These are phyloP conservation scores for Fragum whitleyi DNA, from an alignment of 2,888 invertebrate genomes.

Conservation along the genomic window DNA sequence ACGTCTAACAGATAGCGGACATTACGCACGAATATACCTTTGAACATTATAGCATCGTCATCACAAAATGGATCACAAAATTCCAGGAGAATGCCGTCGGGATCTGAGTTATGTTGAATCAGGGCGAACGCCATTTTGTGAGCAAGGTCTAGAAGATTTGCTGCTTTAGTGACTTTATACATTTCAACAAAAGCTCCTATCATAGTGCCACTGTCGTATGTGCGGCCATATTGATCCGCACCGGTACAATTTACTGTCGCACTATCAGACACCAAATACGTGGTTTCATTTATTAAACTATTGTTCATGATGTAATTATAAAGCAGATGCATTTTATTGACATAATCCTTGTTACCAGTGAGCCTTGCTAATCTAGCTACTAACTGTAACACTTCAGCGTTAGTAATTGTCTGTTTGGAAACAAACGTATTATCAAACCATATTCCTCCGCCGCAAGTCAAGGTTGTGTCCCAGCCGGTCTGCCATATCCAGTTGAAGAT, in stretches of 20 bases:
- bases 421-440: slow-evolving; percentile 68
- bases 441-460: slow-evolving; percentile 69
- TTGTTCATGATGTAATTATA: slow-evolving; percentile 66
- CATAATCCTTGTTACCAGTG: slow-evolving; percentile 56
- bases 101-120: slow-evolving; percentile 58
- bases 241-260: slow-evolving; percentile 56
- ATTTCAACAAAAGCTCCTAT: slow-evolving; percentile 69
- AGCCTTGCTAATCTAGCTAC: slow-evolving; percentile 66
- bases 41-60: slow-evolving; percentile 71
- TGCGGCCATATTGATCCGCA: slow-evolving; percentile 57
- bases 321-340: slow-evolving; percentile 56
- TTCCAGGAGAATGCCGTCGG: slow-evolving; percentile 67
- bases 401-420: slow-evolving; percentile 71
- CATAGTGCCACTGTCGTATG: slow-evolving; percentile 69
- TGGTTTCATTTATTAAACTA: slow-evolving; percentile 64
- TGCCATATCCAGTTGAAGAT: slow-evolving; percentile 72
- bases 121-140: slow-evolving; percentile 65
- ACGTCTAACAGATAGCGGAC: slow-evolving; percentile 69
- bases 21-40: slow-evolving; percentile 71
- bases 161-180: slow-evolving; percentile 58
- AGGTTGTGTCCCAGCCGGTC: slow-evolving; percentile 68
- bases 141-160: slow-evolving; percentile 59
- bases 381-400: slow-evolving; percentile 67
- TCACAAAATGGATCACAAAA: slow-evolving; percentile 68
- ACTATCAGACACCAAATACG: slow-evolving; percentile 66